Percentiles rank a stretch among this genome's conserved stretches.
These are phyloP conservation scores for Silurus aristotelis DNA, from an alignment of 2,797 vertebrate genomes.

Conservation along the genomic window DNA sequence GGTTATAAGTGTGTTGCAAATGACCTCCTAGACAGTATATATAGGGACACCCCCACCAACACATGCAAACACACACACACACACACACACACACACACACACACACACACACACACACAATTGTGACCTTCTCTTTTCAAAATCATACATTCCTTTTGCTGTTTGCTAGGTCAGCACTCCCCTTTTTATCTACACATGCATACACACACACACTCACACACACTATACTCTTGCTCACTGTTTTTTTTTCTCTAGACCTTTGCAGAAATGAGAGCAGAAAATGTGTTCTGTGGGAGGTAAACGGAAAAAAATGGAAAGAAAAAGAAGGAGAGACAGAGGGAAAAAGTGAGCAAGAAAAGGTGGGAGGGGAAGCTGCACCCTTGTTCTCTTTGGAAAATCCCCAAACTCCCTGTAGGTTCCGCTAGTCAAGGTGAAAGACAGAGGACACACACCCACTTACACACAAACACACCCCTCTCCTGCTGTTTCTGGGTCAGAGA, in stretches of 20 bases:
- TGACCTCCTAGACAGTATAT: conserved; percentile 28
- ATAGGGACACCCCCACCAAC: background rate
- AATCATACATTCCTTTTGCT: conserved; percentile 17
- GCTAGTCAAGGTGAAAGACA: conserved; percentile 75
- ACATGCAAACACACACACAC: conserved; percentile 10
- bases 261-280: conserved; percentile 15
- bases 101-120: background rate
- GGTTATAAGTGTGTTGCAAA: conserved; percentile 33
- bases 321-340: background rate
- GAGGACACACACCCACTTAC: conserved; percentile 65
- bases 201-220: conserved; percentile 3
- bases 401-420: conserved; percentile 67
- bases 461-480: conserved; percentile 53
- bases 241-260: conserved; percentile 21
- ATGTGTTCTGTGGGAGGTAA: background rate
- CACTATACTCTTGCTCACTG: background rate
- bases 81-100: conserved; percentile 23
- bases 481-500: conserved; percentile 67
- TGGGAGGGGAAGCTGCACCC: conserved; percentile 16
- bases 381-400: conserved; percentile 72
- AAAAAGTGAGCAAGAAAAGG: background rate
- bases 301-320: conserved; percentile 9
- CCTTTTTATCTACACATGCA: conserved; percentile 27
- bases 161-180: conserved; percentile 30
- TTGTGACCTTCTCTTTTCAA: conserved; percentile 15